Evolutionary conservation across 2,888 invertebrate species (phyloP), one percentile per base, ranked within the genome.

Genomic region (Axea sp.): DNA sequence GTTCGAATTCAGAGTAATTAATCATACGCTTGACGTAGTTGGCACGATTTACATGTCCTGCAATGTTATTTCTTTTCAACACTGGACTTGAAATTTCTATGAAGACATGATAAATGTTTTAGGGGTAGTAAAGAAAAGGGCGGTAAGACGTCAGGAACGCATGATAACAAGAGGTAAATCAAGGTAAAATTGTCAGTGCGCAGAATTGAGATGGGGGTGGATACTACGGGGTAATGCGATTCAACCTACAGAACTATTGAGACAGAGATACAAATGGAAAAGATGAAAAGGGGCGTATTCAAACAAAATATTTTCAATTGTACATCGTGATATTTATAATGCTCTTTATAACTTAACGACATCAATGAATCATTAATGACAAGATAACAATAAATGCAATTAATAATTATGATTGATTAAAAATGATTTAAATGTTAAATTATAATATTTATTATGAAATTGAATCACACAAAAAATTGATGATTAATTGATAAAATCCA

Each of bases 71-170:
- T 28, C 6, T 15, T 15, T 3, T 1, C 2, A 5, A 15, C 8
- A 3, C 15, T n/a, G 19, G 7, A 3, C 4, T n/a, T 35, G 9
- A 37, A 7, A 22, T 31, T 57, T 14, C 12, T 57, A 19, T 47
- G 37, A 65, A 64, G 43, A 53, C 26, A 53, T 64, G 51, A 64
- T 33, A 64, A 53, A 53, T 37, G 65, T 43, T 65, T 65, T 47
- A 45, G 47, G 65, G 65, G 78, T 82, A 79, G 83, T 81, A 82
- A 82, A 83, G 83, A 81, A 84, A 83, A 77, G 76, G 80, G 84
- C 84, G 84, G 83, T 78, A 83, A 82, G 72, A 75, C 77, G 82
- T 72, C 82, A 84, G 84, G 84, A 82, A 75, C 73, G 43, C 78
- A 84, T 76, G 76, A 59, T 45, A 39, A 65, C 33, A 53, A 77